Evolutionary conservation across 2,888 invertebrate genomes (phyloP), one percentile per base, ranked within the genome.

Genomic region (Ptycholaimellus sp.): DNA sequence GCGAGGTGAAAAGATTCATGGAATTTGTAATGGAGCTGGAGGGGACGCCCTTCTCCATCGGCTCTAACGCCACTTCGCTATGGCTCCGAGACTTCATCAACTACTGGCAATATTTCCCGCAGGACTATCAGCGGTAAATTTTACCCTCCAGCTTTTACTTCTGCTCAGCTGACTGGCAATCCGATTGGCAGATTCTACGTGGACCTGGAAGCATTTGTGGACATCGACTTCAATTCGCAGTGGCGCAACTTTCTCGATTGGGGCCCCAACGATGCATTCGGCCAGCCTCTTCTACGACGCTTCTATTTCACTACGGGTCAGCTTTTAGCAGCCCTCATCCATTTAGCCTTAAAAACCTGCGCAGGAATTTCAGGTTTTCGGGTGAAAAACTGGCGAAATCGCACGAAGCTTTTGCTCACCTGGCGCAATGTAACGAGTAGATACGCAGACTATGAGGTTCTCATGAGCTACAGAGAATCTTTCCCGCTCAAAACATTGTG

Each of bases 191-290:
- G 42, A 19, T 54, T 54, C 45, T 54, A 54, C 40, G 41, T 45
- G 11, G 53, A 51, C 1, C 43, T 54, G 31, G 44, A 49, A 16
- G 43, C 50, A 0, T 54, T 53, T 40, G 39, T 52, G 14, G 43
- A 47, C 29, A 48, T 54, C 21, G 52, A 53, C 0, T 53, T 55
- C 44, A 54, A 54, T 41, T 47, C 42, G 29, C 54, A 55, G 30
- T 54, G 54, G 54, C 45, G 45, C 14, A 44, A 49, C 1, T 51
- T 49, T 32, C 33, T 54, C 11, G 43, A 48, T 16, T 54, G 54
- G 54, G 40, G 40, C 6, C 41, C 47, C 20, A 44, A 46, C n/a
- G 44, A 44, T 37, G 17, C 33, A 33, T 17, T 9, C 14, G 9
- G 35, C 18, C n/a, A n/a, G n/a, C n/a, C n/a, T n/a, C n/a, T n/a